A percentile compares a stretch with the other conserved stretches of the same genome.
phyloP scores from a whole-genome alignment of 2,113 vertebrate genomes.

The pig (Sus scrofa) region T2T-Sscrofa CM000826.6:155897001-155897500 shows the following conservation, averaged over 20 bases:
- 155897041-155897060: no score
- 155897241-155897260: background rate
- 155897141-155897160: no score
- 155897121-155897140: no score
- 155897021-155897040: no score
- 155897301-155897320: rapidly evolving
- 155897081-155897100: no score
- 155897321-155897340: rapidly evolving
- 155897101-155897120: no score
- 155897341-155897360: rapidly evolving
- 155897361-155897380: background rate
- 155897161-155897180: no score
- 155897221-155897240: no score
- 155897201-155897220: no score
- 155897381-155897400: rapidly evolving
- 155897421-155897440: rapidly evolving
- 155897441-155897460: rapidly evolving
- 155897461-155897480: rapidly evolving
- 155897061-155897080: no score
- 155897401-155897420: rapidly evolving
- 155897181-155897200: no score
- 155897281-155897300: background rate
- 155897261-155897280: rapidly evolving
- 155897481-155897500: background rate
- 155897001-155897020: no score